Base-by-base conservation (phyloP, 2,113 vertebrate genomes). In the Rhinichthys klamathensis region DNA sequence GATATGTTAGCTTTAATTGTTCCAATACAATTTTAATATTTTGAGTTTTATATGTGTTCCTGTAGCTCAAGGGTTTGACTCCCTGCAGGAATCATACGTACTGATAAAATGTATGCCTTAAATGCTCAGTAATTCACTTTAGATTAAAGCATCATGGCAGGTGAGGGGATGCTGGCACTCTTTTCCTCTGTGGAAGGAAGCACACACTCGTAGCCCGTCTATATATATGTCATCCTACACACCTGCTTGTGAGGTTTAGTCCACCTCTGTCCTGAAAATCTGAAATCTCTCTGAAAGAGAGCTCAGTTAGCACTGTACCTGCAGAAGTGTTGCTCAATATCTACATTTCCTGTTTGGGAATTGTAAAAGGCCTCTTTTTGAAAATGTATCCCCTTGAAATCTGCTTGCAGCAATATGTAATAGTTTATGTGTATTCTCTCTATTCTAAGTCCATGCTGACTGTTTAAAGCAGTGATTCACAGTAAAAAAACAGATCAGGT, bases 191-290 rank as follows among this genome's bases (percentile, higher is more conserved):
- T 25, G 23, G 23, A 79, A 15, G 41, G 77, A 61, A 41, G 32
- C 73, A 15, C 6, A 51, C 73, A n/a, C 35, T n/a, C n/a, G 12
- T 60, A 38, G 51, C 77, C 51, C 21, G 77, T 61, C 56, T 60
- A 79, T 60, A 79, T 79, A 16, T 61, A 10, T 79, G 56, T 79
- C 77, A 41, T 79, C 35, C 38, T n/a, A n/a, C 32, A 79, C 35
- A 61, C 35, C 23, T 61, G 35, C 56, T 61, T 79, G 23, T 61
- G 44, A 63, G 77, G 35, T 80, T 80, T 63, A 80, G 56, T 61
- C 32, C 54, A 58, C 49, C 72, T 74, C 72, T 74, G 23, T 74
- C n/a, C 46, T 75, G 25, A 75, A 35, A 35, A 49, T 46, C 25
- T 75, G 41, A 75, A 75, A 75, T 75, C 44, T 51, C 46, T 51